These are phyloP conservation scores for Mythimna albipuncta DNA, from an alignment of 2,888 invertebrate genomes.

Conservation along the genomic window DNA sequence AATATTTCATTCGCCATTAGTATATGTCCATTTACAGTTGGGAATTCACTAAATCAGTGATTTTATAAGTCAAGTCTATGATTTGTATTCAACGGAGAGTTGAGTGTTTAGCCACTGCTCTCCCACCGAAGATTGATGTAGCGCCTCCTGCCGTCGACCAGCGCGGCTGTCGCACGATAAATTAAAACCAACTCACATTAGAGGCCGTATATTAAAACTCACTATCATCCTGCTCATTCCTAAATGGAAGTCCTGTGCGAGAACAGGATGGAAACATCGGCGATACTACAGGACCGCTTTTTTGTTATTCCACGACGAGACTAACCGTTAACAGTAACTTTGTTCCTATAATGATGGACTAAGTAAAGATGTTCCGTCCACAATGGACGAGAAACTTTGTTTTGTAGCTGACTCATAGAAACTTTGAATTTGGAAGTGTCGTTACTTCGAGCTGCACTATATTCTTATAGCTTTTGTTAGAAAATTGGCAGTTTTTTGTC, in stretches of 20 bases:
- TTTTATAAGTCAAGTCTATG: slow-evolving; percentile 68
- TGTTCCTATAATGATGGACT: slow-evolving; percentile 82
- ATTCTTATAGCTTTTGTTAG: slow-evolving; percentile 24
- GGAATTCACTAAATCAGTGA: slow-evolving; percentile 54
- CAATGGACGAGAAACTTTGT: slow-evolving; percentile 66
- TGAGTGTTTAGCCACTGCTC: slow-evolving; percentile 75
- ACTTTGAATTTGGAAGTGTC: slow-evolving; percentile 53
- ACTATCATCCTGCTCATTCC: slow-evolving; percentile 81
- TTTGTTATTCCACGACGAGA: slow-evolving; percentile 85
- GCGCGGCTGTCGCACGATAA: slow-evolving; percentile 88
- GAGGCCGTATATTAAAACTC: slow-evolving; percentile 82
- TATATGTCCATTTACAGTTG: slow-evolving; percentile 46
- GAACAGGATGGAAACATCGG: slow-evolving; percentile 81
- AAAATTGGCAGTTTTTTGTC: slow-evolving; percentile 29
- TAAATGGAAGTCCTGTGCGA: slow-evolving; percentile 70
- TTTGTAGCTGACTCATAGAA: slow-evolving; percentile 64
- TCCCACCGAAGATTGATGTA: slow-evolving; percentile 85
- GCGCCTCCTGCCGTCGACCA: slow-evolving; percentile 78
- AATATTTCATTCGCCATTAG: slow-evolving; percentile 41
- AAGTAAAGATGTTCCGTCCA: slow-evolving; percentile 73
- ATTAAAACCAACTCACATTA: slow-evolving; percentile 88
- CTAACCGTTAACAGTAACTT: slow-evolving; percentile 86
- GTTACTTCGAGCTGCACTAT: slow-evolving; percentile 34
- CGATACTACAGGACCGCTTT: slow-evolving; percentile 83
- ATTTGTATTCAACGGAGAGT: slow-evolving; percentile 74